phyloP scores from a whole-genome alignment of 2,888 invertebrate species.

The Ochropacha duplaris region DNA sequence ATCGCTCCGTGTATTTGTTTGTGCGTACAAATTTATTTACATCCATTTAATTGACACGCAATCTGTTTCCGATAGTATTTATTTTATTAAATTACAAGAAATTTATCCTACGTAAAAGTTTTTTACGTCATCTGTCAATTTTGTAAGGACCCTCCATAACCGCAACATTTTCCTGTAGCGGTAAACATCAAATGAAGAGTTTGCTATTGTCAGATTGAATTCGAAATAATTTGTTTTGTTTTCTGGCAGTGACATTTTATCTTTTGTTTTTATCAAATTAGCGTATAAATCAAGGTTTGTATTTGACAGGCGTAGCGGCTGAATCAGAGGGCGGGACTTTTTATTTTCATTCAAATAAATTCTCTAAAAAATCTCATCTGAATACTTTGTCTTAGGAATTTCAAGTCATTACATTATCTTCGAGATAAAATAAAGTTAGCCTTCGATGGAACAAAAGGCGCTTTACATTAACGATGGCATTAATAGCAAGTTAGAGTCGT shows the following conservation, averaged over 20 bases:
- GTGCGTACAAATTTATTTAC: conserved; percentile 26
- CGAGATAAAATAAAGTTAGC: conserved; percentile 15
- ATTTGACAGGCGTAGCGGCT: conserved; percentile 13
- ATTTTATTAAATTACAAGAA: not conserved
- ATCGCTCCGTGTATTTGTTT: conserved; percentile 28
- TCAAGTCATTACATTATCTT: conserved; percentile 15
- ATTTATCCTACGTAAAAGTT: not conserved
- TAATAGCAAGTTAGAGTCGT: conserved; percentile 18
- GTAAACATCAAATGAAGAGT: conserved; percentile 9
- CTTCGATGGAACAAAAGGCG: conserved; percentile 17
- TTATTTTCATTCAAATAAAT: not conserved
- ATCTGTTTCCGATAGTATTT: not conserved
- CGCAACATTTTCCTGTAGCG: conserved; percentile 10
- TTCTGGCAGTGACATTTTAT: conserved; percentile 18
- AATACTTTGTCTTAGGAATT: conserved; percentile 4
- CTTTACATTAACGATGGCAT: conserved; percentile 15
- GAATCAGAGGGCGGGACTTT: not conserved
- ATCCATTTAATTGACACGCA: conserved; percentile 17
- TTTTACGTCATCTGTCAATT: not conserved
- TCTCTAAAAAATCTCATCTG: not conserved
- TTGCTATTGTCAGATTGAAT: conserved; percentile 16
- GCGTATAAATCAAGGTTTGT: conserved; percentile 20
- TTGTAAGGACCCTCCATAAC: not conserved
- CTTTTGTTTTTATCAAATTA: conserved; percentile 26
- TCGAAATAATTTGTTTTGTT: conserved; percentile 16